Evolutionary conservation across 2,797 vertebrate genomes (phyloP).

Genomic region (Mormyrus hasselquistii): DNA sequence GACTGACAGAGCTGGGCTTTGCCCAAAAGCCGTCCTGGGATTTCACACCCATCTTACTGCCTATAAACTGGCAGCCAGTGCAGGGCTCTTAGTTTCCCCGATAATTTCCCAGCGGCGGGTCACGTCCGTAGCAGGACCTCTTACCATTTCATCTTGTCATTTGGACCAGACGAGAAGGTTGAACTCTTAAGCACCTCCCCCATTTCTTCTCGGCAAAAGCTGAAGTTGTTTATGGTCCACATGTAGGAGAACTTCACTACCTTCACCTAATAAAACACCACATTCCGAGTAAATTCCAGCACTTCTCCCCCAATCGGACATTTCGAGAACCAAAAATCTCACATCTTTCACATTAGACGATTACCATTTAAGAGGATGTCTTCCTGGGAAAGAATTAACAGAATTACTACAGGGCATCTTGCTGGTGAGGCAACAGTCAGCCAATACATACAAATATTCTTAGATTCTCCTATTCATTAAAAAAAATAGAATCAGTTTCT

Average conservation of each 20-base stretch:
- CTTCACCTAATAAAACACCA: constrained; percentile 76
- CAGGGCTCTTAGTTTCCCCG: neutral
- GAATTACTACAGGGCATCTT: neutral
- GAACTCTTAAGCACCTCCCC: constrained; percentile 98
- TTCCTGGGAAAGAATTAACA: neutral
- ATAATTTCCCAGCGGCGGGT: neutral
- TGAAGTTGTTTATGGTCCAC: constrained; percentile 99
- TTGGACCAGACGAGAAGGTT: constrained; percentile 94
- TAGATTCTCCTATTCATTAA: neutral
- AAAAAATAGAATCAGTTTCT: neutral
- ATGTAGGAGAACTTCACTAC: constrained; percentile 99
- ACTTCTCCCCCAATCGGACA: neutral
- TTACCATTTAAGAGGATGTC: neutral
- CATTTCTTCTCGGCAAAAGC: constrained; percentile 98
- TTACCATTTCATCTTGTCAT: constrained; percentile 99
- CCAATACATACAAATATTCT: neutral
- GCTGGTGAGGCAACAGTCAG: neutral
- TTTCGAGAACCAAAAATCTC: neutral
- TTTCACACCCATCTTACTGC: neutral
- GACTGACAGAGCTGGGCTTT: neutral
- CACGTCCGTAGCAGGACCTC: neutral
- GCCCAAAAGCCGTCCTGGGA: neutral
- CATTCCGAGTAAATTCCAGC: neutral
- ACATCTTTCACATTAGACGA: neutral
- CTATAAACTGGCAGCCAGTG: neutral